These are phyloP conservation scores for Lysandra coridon DNA, from an alignment of 2,888 invertebrate genomes.

Conservation along the genomic window DNA sequence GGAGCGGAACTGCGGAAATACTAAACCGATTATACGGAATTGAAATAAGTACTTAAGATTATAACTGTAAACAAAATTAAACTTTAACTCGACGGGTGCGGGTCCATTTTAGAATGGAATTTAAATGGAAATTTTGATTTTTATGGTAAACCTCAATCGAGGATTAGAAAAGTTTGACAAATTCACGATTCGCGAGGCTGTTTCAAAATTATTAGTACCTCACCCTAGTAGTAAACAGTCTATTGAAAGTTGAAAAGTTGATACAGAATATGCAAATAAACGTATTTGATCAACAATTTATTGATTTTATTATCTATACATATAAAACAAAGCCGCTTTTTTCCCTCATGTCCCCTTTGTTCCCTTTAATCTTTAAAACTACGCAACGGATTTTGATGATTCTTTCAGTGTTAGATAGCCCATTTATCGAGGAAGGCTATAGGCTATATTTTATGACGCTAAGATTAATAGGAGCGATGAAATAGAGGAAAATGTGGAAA, in stretches of 20 bases:
- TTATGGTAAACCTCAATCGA: conserved; percentile 65
- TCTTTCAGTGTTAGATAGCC: no score
- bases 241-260: background rate
- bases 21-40: conserved; percentile 80
- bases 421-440: no score
- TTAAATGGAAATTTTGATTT: conserved; percentile 69
- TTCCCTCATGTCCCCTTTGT: no score
- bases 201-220: no score
- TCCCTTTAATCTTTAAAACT: no score
- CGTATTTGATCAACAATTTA: background rate
- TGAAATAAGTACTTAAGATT: conserved; percentile 78
- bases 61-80: conserved; percentile 52
- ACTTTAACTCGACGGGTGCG: conserved; percentile 54
- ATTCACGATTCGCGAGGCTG: conserved; percentile 41
- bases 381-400: no score
- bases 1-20: conserved; percentile 76
- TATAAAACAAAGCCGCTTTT: no score
- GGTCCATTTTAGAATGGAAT: conserved; percentile 63
- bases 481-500: no score
- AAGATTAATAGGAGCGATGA: no score
- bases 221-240: background rate
- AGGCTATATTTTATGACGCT: no score
- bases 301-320: no score
- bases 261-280: background rate
- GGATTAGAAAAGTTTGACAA: conserved; percentile 76